Conservation (phyloP, 2,888 invertebrate genomes). For the Drosophila antonietae region DNA sequence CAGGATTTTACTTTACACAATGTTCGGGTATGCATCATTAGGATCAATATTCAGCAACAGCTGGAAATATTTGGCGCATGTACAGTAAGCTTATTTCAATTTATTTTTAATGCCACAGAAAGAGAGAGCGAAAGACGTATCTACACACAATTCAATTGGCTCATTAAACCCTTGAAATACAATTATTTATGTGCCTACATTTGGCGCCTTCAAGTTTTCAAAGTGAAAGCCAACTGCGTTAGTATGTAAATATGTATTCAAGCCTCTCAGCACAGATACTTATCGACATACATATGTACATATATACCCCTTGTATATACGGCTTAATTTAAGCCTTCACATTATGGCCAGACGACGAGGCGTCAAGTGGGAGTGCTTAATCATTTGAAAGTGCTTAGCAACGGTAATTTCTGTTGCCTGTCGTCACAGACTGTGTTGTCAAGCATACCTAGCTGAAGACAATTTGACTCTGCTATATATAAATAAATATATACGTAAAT, state of each 20-base stretch:
- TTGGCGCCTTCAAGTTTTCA: constrained; percentile 47
- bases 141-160: constrained; percentile 37
- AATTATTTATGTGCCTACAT: constrained; percentile 62
- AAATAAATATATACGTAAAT: not conserved
- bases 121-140: not conserved
- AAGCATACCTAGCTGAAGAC: constrained; percentile 27
- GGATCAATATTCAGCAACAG: constrained; percentile 18
- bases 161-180: constrained; percentile 72
- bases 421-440: constrained; percentile 14
- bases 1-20: constrained; percentile 3
- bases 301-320: constrained; percentile 18
- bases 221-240: constrained; percentile 32
- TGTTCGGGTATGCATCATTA: constrained; percentile 16
- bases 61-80: constrained; percentile 26
- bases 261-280: not conserved
- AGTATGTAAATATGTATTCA: constrained; percentile 3
- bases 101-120: constrained; percentile 37
- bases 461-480: constrained; percentile 33
- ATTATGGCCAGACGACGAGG: constrained; percentile 30
- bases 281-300: not conserved
- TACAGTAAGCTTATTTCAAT: constrained; percentile 55
- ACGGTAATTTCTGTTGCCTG: constrained; percentile 39
- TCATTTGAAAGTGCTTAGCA: constrained; percentile 63
- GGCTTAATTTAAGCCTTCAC: constrained; percentile 21
- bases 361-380: constrained; percentile 62